These are phyloP conservation scores for Chorisops tibialis DNA, from an alignment of 2,888 invertebrate genomes.

Conservation along the genomic window DNA sequence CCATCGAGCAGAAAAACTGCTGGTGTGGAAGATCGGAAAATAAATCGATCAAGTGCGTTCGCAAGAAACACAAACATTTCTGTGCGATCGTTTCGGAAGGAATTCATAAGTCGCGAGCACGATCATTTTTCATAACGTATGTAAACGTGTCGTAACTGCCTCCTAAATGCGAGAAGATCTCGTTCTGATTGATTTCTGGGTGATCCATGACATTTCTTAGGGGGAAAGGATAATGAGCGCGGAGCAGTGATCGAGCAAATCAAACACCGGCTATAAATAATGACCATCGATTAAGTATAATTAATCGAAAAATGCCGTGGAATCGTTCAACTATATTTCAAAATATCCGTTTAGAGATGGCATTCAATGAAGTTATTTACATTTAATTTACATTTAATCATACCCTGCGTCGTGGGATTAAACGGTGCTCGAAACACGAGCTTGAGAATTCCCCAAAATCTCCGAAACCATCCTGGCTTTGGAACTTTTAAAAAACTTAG, in stretches of 20 bases:
- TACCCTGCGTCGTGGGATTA: too few relatives aligned
- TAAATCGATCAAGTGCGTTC: background rate
- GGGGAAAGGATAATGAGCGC: constrained; percentile 7
- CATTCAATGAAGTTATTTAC: too few relatives aligned
- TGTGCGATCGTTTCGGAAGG: constrained; percentile 2
- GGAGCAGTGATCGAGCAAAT: constrained; percentile 3
- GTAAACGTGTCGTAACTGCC: background rate
- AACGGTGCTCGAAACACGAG: too few relatives aligned
- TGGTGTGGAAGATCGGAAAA: background rate
- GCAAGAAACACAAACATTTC: too few relatives aligned
- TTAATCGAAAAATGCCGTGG: background rate
- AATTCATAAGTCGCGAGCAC: constrained; percentile 7
- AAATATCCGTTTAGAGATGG: too few relatives aligned
- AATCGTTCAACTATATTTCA: too few relatives aligned
- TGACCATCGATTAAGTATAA: constrained; percentile 6
- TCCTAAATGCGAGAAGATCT: background rate
- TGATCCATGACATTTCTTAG: constrained; percentile 24
- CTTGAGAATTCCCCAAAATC: too few relatives aligned
- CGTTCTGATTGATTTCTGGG: constrained; percentile 29
- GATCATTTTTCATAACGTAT: constrained; percentile 19
- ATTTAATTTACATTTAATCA: too few relatives aligned
- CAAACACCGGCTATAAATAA: background rate
- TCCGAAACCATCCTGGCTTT: too few relatives aligned
- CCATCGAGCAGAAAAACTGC: too few relatives aligned
- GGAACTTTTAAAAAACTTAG: too few relatives aligned